Percentiles rank a stretch among this genome's conserved stretches.
Conservation (phyloP, 2,888 invertebrate species). For the Agrilus cyanescens region DNA sequence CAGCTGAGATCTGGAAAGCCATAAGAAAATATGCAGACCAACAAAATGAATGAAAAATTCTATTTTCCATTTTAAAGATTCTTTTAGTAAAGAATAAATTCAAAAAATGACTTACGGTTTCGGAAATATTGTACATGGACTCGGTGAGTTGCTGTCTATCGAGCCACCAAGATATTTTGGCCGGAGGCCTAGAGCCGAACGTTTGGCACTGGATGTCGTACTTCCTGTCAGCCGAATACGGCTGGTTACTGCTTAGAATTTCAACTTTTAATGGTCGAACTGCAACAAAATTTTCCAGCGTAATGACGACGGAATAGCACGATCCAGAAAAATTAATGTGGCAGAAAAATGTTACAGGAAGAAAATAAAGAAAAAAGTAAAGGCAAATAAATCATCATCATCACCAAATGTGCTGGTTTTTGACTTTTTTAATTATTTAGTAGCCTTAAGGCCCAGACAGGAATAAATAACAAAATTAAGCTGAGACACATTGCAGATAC, state of each 20-base stretch:
- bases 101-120: slow-evolving; percentile 34
- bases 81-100: no score
- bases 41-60: neutral
- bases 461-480: no score
- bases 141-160: slow-evolving; percentile 51
- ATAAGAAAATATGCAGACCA: neutral
- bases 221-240: slow-evolving; percentile 70
- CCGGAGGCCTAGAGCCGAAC: slow-evolving; percentile 74
- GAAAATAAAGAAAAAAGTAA: no score
- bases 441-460: no score
- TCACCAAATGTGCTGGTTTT: no score
- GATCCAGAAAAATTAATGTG: no score
- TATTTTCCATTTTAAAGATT: neutral
- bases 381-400: no score
- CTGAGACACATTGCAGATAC: no score
- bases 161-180: slow-evolving; percentile 77
- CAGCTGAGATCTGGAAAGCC: slow-evolving; percentile 59
- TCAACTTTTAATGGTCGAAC: slow-evolving; percentile 72
- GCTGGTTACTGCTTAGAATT: slow-evolving; percentile 68
- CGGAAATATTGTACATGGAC: slow-evolving; percentile 36
- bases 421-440: no score
- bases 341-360: no score
- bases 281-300: slow-evolving; percentile 36
- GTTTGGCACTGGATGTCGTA: slow-evolving; percentile 75
- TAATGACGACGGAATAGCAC: neutral